Evolutionary conservation across 1,140 invertebrate species (phyloP).

Genomic region (Zelostemma sp.): DNA sequence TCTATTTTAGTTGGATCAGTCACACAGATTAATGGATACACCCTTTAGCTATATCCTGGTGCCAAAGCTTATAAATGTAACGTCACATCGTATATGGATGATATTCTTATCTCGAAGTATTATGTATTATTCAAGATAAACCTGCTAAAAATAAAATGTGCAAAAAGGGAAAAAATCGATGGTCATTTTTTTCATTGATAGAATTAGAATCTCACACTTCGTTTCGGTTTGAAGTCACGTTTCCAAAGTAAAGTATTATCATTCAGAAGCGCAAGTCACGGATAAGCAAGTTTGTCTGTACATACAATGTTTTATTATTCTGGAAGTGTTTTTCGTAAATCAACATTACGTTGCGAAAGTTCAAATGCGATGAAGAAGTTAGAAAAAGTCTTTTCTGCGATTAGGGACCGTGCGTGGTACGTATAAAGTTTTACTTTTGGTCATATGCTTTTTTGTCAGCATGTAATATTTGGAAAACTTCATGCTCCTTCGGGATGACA

Average conservation of each 20-base stretch:
- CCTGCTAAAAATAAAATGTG: neutral
- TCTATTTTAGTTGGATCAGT: slow-evolving; percentile 43
- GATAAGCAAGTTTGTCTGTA: neutral
- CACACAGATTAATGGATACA: slow-evolving; percentile 34
- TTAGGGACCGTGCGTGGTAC: neutral
- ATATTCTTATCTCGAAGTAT: neutral
- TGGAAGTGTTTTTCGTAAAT: neutral
- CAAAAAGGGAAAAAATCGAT: too few relatives aligned
- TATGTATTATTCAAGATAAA: neutral
- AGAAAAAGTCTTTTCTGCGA: neutral
- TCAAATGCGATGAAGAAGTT: slow-evolving; percentile 1
- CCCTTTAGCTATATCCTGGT: slow-evolving; percentile 32
- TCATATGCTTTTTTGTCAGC: too few relatives aligned
- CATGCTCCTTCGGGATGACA: too few relatives aligned
- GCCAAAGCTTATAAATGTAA: slow-evolving; percentile 42
- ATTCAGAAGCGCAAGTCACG: neutral
- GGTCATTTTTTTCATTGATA: too few relatives aligned
- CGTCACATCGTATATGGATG: neutral
- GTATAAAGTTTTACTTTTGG: neutral
- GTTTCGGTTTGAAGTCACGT: neutral
- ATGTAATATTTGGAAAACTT: too few relatives aligned
- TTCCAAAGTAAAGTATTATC: neutral
- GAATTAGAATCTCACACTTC: too few relatives aligned
- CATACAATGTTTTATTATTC: neutral
- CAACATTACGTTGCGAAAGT: neutral